Conservation (phyloP, 1,140 invertebrate genomes). For the Doryteuthis pealeii region DNA sequence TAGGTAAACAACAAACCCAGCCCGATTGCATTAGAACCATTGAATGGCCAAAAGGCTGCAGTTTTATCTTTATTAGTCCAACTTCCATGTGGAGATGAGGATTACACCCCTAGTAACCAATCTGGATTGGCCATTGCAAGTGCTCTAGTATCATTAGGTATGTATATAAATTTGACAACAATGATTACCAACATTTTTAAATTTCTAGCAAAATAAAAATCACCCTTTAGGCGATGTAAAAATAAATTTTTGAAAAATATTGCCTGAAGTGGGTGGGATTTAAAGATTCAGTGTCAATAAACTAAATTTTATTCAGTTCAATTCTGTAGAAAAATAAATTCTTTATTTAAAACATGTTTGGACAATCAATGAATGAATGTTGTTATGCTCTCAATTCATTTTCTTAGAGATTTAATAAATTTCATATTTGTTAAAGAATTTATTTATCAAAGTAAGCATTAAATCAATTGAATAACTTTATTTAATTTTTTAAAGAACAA, state of each 20-base stretch:
- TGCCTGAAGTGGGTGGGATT: too few species aligned
- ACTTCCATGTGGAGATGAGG: slow-evolving; percentile 73
- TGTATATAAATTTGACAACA: slow-evolving; percentile 21
- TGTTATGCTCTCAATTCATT: not conserved
- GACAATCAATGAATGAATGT: not conserved
- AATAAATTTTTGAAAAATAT: not conserved
- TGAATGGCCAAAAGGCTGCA: slow-evolving; percentile 84
- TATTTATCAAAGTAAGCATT: too few species aligned
- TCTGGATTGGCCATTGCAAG: slow-evolving; percentile 65
- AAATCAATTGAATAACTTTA: too few species aligned
- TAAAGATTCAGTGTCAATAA: too few species aligned
- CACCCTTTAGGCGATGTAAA: not conserved
- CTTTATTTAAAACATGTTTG: too few species aligned
- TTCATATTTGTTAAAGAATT: too few species aligned
- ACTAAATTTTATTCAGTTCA: too few species aligned
- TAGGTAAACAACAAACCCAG: slow-evolving; percentile 66
- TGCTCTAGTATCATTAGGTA: slow-evolving; percentile 53
- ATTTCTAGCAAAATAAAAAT: too few species aligned
- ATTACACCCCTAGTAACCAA: slow-evolving; percentile 81
- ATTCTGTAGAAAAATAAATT: too few species aligned
- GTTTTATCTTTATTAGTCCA: slow-evolving; percentile 89
- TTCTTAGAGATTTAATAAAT: too few species aligned
- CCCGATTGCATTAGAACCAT: slow-evolving; percentile 91
- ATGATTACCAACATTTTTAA: not conserved
- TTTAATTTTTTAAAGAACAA: too few species aligned